Conservation (phyloP, 1,140 invertebrate genomes). For the Drosophila tsacasi region DNA sequence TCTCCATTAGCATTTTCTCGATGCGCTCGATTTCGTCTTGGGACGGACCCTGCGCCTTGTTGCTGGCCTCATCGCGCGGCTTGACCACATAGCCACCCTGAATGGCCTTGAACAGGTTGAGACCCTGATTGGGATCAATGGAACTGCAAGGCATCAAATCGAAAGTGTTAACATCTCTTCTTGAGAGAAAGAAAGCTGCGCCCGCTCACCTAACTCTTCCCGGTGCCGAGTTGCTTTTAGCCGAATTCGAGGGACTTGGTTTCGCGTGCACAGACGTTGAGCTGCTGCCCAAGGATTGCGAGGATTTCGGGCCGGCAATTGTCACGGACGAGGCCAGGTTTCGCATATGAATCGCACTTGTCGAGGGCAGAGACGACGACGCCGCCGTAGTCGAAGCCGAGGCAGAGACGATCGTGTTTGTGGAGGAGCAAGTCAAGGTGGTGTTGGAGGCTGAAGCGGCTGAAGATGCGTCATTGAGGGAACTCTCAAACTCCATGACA, state of each 20-base stretch:
- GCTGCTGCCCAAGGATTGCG: constrained; percentile 85
- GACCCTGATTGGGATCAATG: constrained; percentile 85
- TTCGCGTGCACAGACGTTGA: constrained; percentile 84
- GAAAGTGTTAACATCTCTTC: not conserved
- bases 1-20: constrained; percentile 86
- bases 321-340: constrained; percentile 92
- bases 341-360: constrained; percentile 86
- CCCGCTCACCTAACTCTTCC: constrained; percentile 75
- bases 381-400: constrained; percentile 69
- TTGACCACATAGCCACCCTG: constrained; percentile 93
- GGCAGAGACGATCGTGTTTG: constrained; percentile 73
- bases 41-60: constrained; percentile 88
- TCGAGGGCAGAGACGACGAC: constrained; percentile 84
- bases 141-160: constrained; percentile 53
- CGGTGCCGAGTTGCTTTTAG: constrained; percentile 84
- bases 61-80: constrained; percentile 90
- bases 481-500: constrained; percentile 79
- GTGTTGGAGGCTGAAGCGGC: constrained; percentile 48
- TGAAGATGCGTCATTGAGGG: constrained; percentile 69
- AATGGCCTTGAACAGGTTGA: constrained; percentile 87
- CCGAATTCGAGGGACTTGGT: constrained; percentile 84
- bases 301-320: constrained; percentile 85
- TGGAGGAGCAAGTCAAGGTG: constrained; percentile 67
- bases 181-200: not conserved
- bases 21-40: constrained; percentile 88